These are phyloP conservation scores for Centropristis striata DNA, from an alignment of 2,113 vertebrate genomes.

Conservation along the genomic window DNA sequence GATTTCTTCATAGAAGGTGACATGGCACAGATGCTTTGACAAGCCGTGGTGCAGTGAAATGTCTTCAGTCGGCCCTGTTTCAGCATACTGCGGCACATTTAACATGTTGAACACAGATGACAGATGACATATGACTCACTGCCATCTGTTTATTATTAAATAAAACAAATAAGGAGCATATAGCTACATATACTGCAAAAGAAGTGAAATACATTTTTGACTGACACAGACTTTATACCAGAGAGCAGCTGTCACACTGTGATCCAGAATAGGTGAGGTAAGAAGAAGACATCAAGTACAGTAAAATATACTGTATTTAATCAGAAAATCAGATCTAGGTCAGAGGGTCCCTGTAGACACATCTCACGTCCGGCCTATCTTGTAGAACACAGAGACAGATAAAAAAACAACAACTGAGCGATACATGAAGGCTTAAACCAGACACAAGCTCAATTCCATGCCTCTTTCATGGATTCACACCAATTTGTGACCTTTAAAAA, in stretches of 20 bases:
- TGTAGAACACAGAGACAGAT: neutral
- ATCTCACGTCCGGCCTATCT: neutral
- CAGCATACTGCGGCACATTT: conserved; percentile 9
- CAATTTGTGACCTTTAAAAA: conserved; percentile 19
- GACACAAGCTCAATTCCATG: neutral
- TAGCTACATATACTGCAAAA: neutral
- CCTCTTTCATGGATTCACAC: neutral
- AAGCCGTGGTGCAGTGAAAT: conserved; percentile 19
- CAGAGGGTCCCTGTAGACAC: neutral
- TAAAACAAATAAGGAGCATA: conserved; percentile 28
- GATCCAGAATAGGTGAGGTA: neutral
- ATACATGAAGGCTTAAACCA: neutral
- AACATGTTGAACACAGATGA: neutral
- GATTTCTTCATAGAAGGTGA: conserved; percentile 17
- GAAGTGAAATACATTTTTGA: neutral
- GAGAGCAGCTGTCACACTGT: neutral
- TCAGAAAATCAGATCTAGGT: neutral
- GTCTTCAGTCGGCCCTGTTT: conserved; percentile 27
- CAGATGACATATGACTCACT: conserved; percentile 20
- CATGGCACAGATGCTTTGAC: conserved; percentile 34
- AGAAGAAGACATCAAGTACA: neutral
- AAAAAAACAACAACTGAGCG: neutral
- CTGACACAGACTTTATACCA: neutral
- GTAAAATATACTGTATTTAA: neutral
- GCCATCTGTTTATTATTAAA: conserved; percentile 41